Evolutionary conservation across 23 tunicate genomes (phyloP).

Genomic region (Oikopleura dioica): DNA sequence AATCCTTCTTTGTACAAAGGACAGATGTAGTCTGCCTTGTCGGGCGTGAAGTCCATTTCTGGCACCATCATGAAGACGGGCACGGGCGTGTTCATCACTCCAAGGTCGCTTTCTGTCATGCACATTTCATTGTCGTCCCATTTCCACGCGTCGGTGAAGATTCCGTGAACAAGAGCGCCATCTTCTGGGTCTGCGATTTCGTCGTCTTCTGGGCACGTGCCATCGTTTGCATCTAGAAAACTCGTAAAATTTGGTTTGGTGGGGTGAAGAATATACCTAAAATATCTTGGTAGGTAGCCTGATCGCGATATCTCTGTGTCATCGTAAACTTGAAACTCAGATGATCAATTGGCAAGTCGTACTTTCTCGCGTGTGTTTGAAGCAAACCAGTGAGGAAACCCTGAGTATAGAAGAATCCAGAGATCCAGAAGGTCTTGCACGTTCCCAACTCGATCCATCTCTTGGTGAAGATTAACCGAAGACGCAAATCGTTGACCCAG

Average conservation of each 20-base stretch:
- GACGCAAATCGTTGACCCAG: conserved; percentile 65
- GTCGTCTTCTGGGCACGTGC: too few relatives aligned
- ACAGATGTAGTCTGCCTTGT: conserved; percentile 59
- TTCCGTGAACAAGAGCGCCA: conserved; percentile 67
- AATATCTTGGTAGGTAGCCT: conserved; percentile 60
- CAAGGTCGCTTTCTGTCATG: conserved; percentile 52
- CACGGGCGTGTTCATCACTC: conserved; percentile 82
- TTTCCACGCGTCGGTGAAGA: conserved; percentile 81
- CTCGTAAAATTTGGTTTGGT: background rate
- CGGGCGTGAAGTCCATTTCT: conserved; percentile 66
- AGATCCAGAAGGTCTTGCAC: conserved; percentile 66
- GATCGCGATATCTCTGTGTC: conserved; percentile 46
- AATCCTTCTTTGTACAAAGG: conserved; percentile 87
- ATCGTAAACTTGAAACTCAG: conserved; percentile 77
- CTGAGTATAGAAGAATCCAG: conserved; percentile 97
- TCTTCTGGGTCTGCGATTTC: conserved; percentile 45
- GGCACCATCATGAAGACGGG: conserved; percentile 91
- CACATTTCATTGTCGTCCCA: conserved; percentile 47
- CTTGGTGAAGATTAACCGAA: conserved; percentile 51
- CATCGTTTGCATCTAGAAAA: background rate
- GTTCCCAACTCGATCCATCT: conserved; percentile 52
- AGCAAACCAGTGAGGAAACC: conserved; percentile 86
- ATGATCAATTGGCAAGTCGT: conserved; percentile 80
- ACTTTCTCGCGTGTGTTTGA: conserved; percentile 72
- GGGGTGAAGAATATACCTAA: background rate